A percentile compares a stretch with the other conserved stretches of the same genome.
phyloP scores from a whole-genome alignment of 1,140 invertebrate genomes.

The Rhyzopertha dominica region DNA sequence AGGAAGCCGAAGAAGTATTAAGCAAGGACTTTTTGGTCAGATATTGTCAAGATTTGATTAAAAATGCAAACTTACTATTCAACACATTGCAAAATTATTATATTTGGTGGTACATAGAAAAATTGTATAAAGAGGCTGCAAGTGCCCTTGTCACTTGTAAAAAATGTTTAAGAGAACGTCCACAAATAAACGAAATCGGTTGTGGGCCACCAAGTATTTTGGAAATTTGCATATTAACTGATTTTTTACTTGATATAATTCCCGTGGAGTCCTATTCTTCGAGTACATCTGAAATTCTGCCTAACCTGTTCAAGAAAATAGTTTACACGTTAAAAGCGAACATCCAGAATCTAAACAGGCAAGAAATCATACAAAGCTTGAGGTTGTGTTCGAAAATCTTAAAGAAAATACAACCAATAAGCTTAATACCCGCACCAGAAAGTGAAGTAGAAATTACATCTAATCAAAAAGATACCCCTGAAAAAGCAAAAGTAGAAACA shows the following conservation, averaged over 20 bases:
- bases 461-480: not conserved
- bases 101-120: slow-evolving; percentile 79
- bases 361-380: slow-evolving; percentile 61
- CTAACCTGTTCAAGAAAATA: slow-evolving; percentile 65
- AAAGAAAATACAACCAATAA: slow-evolving; percentile 66
- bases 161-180: slow-evolving; percentile 31
- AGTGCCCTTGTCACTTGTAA: slow-evolving; percentile 36
- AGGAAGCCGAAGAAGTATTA: slow-evolving; percentile 33
- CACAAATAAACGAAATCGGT: slow-evolving; percentile 53
- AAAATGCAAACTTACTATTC: slow-evolving; percentile 83
- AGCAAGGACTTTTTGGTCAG: slow-evolving; percentile 38
- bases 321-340: slow-evolving; percentile 56
- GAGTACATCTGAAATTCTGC: slow-evolving; percentile 74
- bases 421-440: slow-evolving; percentile 20
- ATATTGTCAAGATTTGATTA: slow-evolving; percentile 59
- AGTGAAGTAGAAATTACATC: too few species aligned
- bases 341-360: slow-evolving; percentile 54
- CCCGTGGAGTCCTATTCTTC: slow-evolving; percentile 76
- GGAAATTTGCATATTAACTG: slow-evolving; percentile 67
- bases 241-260: slow-evolving; percentile 75
- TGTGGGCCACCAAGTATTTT: slow-evolving; percentile 56
- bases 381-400: slow-evolving; percentile 71
- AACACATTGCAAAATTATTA: slow-evolving; percentile 79
- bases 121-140: slow-evolving; percentile 61
- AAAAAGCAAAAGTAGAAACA: slow-evolving; percentile 23